Conservation (phyloP, 37 sponge, comb jelly and placozoan genomes). For the Chondrosia reniformis region DNA sequence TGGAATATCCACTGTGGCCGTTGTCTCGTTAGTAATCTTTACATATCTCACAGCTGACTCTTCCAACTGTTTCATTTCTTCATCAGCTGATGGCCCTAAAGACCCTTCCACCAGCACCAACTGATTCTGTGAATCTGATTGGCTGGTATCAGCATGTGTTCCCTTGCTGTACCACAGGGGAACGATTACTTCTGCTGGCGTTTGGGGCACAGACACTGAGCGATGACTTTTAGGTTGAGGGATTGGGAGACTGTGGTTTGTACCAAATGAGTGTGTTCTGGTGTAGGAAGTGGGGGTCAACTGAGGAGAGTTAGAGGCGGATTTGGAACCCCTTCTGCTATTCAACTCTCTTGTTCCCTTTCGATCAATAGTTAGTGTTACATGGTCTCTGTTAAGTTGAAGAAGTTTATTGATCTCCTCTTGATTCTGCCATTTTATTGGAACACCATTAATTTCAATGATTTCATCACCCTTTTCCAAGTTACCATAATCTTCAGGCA, state of each 20-base stretch:
- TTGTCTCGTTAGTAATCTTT: neutral
- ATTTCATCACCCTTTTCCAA: slow-evolving; percentile 66
- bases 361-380: slow-evolving; percentile 29
- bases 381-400: neutral
- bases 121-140: neutral
- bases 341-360: neutral
- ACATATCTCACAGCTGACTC: neutral
- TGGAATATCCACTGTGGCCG: slow-evolving; percentile 1
- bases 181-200: neutral
- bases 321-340: neutral
- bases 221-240: neutral
- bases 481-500: slow-evolving; percentile 24
- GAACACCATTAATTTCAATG: slow-evolving; percentile 70
- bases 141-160: neutral
- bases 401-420: slow-evolving; percentile 31
- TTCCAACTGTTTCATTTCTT: neutral
- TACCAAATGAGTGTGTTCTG: neutral
- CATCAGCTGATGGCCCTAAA: neutral
- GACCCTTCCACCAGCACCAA: neutral
- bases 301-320: neutral
- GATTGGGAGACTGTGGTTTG: neutral
- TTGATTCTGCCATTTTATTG: slow-evolving; percentile 64
- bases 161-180: neutral
- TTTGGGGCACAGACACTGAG: slow-evolving; percentile 1
- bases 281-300: neutral